A percentile compares a stretch with the other conserved stretches of the same genome.
Evolutionary conservation across 2,113 vertebrate genomes (phyloP).

Genomic region (Tricholaema leucomelas): DNA sequence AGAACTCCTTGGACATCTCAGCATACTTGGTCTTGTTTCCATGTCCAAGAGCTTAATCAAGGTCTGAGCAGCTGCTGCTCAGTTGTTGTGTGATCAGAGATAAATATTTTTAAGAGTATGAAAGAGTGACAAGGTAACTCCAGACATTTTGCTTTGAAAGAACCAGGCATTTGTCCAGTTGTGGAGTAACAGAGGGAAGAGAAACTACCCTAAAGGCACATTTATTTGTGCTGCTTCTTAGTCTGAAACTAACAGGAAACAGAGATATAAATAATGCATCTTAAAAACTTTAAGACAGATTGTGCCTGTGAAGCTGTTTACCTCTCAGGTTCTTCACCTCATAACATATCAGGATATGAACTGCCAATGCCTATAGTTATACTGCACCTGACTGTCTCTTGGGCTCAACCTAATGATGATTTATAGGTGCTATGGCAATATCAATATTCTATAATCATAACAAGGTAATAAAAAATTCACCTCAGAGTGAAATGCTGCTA

Average conservation of each 20-base stretch:
- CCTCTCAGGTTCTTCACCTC: neutral
- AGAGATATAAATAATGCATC: neutral
- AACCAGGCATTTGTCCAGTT: neutral
- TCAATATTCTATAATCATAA: neutral
- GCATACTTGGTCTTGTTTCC: constrained; percentile 8
- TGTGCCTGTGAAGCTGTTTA: neutral
- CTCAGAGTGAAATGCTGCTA: neutral
- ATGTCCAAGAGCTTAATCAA: neutral
- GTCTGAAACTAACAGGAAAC: neutral
- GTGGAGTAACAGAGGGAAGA: neutral
- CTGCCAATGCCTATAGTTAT: neutral
- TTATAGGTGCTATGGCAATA: neutral
- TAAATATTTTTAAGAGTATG: neutral
- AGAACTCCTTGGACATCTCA: constrained; percentile 17
- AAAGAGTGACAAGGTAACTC: neutral
- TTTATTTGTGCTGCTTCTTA: neutral
- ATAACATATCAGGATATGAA: neutral
- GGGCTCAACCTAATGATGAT: neutral
- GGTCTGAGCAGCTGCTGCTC: neutral
- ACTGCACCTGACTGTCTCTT: neutral
- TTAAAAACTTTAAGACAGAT: neutral
- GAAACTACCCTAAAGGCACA: neutral
- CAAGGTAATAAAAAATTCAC: neutral
- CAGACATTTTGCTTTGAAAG: neutral
- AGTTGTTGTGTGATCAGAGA: neutral